Percentiles rank a stretch among this genome's conserved stretches.
These are phyloP conservation scores for Drosophila tropicalis DNA, from an alignment of 1,140 invertebrate genomes.

Conservation along the genomic window DNA sequence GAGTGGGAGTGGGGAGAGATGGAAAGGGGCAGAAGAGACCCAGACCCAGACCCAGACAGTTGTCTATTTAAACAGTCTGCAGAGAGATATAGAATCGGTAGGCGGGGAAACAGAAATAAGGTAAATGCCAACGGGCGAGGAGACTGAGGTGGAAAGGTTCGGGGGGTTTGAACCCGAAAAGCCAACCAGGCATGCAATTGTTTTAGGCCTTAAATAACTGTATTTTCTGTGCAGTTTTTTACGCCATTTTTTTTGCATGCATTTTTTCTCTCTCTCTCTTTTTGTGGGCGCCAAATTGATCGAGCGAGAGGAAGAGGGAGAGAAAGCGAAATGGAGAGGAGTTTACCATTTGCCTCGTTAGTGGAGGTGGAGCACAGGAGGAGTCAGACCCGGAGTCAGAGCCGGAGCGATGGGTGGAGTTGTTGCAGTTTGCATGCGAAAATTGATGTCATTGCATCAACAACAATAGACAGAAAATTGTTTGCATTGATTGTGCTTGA, in stretches of 20 bases:
- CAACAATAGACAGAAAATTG: conserved; percentile 49
- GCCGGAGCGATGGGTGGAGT: background rate
- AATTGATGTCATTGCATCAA: conserved; percentile 66
- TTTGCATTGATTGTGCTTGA: conserved; percentile 55
- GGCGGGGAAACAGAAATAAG: background rate
- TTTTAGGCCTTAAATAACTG: conserved; percentile 74
- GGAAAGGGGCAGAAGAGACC: background rate
- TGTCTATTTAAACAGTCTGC: conserved; percentile 64
- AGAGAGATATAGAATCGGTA: background rate
- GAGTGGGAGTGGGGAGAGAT: background rate
- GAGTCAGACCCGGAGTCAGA: conserved; percentile 14
- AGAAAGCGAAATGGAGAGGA: background rate
- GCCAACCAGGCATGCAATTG: conserved; percentile 69
- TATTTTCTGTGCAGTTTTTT: conserved; percentile 54
- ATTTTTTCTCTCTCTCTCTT: conserved; percentile 19
- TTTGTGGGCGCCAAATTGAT: conserved; percentile 47
- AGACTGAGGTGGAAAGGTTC: too few relatives aligned
- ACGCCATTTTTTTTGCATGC: conserved; percentile 14
- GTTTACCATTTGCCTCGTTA: conserved; percentile 12
- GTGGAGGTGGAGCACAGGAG: background rate
- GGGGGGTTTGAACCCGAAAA: conserved; percentile 39
- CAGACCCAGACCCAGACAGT: conserved; percentile 46
- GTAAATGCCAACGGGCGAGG: conserved; percentile 12
- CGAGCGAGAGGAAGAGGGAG: background rate
- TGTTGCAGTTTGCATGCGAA: conserved; percentile 47